Conservation (phyloP, 2,113 vertebrate species). For the Nerophis ophidion region DNA sequence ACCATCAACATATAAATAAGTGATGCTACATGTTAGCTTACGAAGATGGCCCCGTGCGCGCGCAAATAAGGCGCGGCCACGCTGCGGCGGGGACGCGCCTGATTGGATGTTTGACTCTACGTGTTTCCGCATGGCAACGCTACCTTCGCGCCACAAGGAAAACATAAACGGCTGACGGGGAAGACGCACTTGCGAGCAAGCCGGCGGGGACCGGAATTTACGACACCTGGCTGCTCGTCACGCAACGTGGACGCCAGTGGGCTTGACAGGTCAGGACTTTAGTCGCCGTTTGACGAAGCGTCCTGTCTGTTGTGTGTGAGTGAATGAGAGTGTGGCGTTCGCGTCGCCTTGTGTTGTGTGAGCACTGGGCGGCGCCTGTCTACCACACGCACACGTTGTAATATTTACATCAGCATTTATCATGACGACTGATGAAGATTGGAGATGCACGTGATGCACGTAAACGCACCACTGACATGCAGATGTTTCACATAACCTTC, state of each 20-base stretch:
- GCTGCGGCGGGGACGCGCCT: slow-evolving; percentile 22
- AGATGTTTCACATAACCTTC: background rate
- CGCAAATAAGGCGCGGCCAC: slow-evolving; percentile 20
- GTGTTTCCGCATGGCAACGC: slow-evolving; percentile 69
- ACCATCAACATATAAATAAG: too few relatives aligned
- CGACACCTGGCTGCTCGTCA: too few relatives aligned
- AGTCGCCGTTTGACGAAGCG: slow-evolving; percentile 6
- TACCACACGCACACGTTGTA: background rate
- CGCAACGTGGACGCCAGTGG: background rate
- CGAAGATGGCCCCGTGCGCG: background rate
- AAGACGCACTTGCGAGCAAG: background rate
- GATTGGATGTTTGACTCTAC: slow-evolving; percentile 49
- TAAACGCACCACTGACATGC: background rate
- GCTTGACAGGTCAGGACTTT: slow-evolving; percentile 53
- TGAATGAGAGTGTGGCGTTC: background rate
- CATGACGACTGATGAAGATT: slow-evolving; percentile 4
- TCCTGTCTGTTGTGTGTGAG: background rate
- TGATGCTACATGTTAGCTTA: background rate
- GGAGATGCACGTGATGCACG: background rate
- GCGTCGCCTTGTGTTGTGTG: background rate
- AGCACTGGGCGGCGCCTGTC: slow-evolving; percentile 40
- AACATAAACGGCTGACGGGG: background rate
- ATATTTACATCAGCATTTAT: background rate
- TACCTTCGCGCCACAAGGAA: slow-evolving; percentile 35
- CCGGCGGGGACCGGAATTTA: background rate